Evolutionary conservation across 2,888 invertebrate genomes (phyloP).

Genomic region (Abscondita cerata): DNA sequence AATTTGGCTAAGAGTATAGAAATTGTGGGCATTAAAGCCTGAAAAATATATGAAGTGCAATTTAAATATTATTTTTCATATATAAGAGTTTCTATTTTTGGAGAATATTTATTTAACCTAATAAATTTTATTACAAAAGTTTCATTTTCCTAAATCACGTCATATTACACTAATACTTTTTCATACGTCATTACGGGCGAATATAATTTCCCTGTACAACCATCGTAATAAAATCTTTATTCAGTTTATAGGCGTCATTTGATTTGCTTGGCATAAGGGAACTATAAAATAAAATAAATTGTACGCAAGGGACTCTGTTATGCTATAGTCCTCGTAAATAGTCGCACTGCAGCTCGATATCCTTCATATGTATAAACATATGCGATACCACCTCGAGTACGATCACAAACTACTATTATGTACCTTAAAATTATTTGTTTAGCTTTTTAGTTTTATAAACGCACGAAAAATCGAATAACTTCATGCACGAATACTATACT

Average conservation of each 20-base stretch:
- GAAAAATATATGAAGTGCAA: too few relatives aligned
- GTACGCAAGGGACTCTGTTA: conserved; percentile 15
- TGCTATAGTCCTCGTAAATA: conserved; percentile 6
- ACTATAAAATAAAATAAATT: conserved; percentile 22
- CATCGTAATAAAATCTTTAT: conserved; percentile 6
- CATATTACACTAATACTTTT: conserved; percentile 10
- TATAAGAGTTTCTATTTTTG: conserved; percentile 2
- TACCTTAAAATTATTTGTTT: conserved; percentile 3
- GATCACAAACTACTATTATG: conserved; percentile 11
- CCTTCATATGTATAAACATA: conserved; percentile 39
- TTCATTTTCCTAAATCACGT: conserved; percentile 11
- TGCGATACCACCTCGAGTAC: conserved; percentile 34
- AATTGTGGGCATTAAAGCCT: background rate
- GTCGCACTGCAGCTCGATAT: conserved; percentile 33
- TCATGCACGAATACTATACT: background rate
- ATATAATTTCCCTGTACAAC: conserved; percentile 2
- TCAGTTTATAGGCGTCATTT: conserved; percentile 5
- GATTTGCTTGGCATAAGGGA: conserved; percentile 7
- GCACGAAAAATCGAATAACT: background rate
- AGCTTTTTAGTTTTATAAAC: background rate
- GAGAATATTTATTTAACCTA: background rate
- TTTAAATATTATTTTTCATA: too few relatives aligned
- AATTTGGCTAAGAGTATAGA: conserved; percentile 4
- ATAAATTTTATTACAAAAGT: conserved; percentile 4
- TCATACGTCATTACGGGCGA: background rate